Conservation (phyloP, 2,797 vertebrate species). For the Phrynocephalus vlangalii region DNA sequence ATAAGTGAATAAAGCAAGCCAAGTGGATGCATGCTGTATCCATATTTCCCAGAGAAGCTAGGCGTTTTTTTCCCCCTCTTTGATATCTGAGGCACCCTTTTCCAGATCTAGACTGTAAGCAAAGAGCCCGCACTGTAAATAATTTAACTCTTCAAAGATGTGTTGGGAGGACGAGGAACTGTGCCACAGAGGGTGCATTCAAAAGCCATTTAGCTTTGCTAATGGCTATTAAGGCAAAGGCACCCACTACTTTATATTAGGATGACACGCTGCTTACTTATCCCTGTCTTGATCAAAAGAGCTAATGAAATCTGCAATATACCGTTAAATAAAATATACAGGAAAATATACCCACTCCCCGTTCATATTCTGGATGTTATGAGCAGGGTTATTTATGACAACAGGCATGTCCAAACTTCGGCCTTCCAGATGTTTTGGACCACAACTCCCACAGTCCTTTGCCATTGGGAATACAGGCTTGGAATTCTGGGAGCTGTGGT, state of each 20-base stretch:
- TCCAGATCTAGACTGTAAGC: background rate
- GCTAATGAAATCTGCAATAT: slow-evolving; percentile 47
- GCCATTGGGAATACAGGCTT: too few relatives aligned
- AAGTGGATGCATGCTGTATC: background rate
- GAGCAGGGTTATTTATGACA: slow-evolving; percentile 5
- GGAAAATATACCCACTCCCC: slow-evolving; percentile 39
- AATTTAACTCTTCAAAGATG: slow-evolving; percentile 30
- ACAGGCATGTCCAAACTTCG: too few relatives aligned
- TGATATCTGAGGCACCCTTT: background rate
- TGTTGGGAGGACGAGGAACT: background rate
- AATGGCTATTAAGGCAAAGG: slow-evolving; percentile 10
- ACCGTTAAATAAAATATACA: slow-evolving; percentile 60
- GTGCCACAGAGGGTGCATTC: background rate
- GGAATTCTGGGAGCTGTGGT: too few relatives aligned
- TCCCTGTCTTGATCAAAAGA: slow-evolving; percentile 52
- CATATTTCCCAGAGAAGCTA: background rate
- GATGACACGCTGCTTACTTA: slow-evolving; percentile 41
- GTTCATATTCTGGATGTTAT: slow-evolving; percentile 29
- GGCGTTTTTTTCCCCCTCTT: background rate
- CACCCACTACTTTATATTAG: slow-evolving; percentile 29
- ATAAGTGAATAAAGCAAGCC: too few relatives aligned
- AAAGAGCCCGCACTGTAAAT: slow-evolving; percentile 18
- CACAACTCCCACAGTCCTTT: too few relatives aligned
- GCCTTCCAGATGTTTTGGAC: too few relatives aligned
- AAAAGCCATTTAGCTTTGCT: background rate